Conservation (phyloP, 2,888 invertebrate species). For the Microdon myrmicae region DNA sequence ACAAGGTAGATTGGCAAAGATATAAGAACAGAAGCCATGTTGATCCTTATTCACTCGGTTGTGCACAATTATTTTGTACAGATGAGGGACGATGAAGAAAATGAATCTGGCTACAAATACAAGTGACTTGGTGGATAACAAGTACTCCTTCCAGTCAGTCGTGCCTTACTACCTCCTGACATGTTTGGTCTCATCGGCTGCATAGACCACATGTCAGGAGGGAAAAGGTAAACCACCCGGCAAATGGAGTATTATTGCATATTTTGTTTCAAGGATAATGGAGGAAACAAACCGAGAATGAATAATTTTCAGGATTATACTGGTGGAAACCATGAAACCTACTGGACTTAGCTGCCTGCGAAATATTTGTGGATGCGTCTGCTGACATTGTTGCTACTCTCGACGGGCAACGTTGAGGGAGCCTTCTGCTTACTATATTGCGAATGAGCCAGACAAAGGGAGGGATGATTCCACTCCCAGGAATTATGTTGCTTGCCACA, state of each 20-base stretch:
- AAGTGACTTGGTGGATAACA: conserved; percentile 21
- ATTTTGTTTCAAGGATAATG: conserved; percentile 50
- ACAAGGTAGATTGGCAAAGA: conserved; percentile 17
- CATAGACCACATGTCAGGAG: conserved; percentile 19
- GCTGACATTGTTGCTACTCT: conserved; percentile 14
- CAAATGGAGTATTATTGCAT: conserved; percentile 52
- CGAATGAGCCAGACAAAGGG: conserved; percentile 20
- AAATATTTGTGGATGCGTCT: conserved; percentile 14
- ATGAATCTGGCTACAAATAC: conserved; percentile 33
- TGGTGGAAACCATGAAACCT: conserved; percentile 48
- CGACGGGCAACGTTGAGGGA: conserved; percentile 4
- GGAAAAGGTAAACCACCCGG: conserved; percentile 50
- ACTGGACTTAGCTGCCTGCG: conserved; percentile 7
- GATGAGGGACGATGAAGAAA: conserved; percentile 36
- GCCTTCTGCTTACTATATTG: not conserved
- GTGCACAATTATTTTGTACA: conserved; percentile 40
- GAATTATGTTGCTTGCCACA: conserved; percentile 39
- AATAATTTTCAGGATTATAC: conserved; percentile 50
- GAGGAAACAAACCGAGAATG: conserved; percentile 51
- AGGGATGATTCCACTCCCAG: conserved; percentile 26
- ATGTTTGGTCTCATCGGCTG: conserved; percentile 2
- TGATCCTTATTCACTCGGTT: conserved; percentile 30
- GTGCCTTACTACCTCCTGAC: not conserved
- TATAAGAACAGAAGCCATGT: conserved; percentile 3
- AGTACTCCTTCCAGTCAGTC: conserved; percentile 13